These are phyloP conservation scores for Bufo bufo DNA, from an alignment of 2,113 vertebrate genomes.

Conservation along the genomic window DNA sequence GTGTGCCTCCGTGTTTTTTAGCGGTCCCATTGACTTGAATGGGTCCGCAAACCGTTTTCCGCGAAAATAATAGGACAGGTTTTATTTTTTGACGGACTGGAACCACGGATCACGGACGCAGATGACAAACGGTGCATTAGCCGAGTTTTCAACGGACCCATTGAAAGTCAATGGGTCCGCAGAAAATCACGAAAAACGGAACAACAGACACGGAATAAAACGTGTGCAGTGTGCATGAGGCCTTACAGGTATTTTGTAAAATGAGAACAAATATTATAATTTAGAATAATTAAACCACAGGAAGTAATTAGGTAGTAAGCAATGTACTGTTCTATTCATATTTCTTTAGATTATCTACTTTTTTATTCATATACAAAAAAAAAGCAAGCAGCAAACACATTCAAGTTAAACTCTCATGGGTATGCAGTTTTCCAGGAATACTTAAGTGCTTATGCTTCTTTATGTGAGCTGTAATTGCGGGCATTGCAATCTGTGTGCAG, in stretches of 20 bases:
- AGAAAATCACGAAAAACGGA: no score
- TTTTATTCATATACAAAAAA: neutral
- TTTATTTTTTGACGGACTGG: no score
- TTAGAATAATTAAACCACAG: neutral
- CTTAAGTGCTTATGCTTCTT: constrained; percentile 1
- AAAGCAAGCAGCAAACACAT: neutral
- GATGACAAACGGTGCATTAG: no score
- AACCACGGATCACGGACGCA: no score
- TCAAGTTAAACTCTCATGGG: neutral
- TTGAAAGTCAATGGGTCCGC: no score
- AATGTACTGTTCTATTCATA: neutral
- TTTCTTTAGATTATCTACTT: neutral
- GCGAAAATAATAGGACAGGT: no score
- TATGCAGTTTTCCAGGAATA: constrained; percentile 20
- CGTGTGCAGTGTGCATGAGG: no score
- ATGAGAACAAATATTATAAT: neutral
- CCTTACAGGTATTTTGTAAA: neutral
- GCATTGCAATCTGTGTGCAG: constrained; percentile 14
- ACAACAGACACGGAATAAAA: no score
- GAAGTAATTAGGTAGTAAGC: neutral
- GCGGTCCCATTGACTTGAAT: no score
- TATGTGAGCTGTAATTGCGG: constrained; percentile 24
- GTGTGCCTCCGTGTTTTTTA: no score
- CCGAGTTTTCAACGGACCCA: no score
- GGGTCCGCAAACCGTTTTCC: no score